Evolutionary conservation across 2,888 invertebrate species (phyloP), one percentile per base, ranked within the genome.

Genomic region (Troides oblongomaculatus): DNA sequence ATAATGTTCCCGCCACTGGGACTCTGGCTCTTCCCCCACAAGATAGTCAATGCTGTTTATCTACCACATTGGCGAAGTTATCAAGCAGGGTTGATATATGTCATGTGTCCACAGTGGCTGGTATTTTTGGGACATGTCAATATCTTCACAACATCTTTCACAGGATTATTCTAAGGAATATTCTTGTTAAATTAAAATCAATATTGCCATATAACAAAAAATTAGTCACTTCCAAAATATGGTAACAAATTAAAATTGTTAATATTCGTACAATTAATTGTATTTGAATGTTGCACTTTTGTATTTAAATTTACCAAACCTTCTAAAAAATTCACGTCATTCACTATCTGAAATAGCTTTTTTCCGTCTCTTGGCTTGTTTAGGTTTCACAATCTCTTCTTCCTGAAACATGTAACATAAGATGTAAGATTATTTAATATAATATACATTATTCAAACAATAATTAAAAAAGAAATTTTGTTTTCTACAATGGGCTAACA

Each of bases 331-430:
- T 84, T 86, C 91, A 89, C 92, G 95, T 97, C 96, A 98, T 95
- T 98, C 98, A 91, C 97, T 98, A 90, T 98, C 98, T 76, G 97
- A 97, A 85, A 97, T 95, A 71, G 97, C 95, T 93, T 97, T 97
- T 96, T 97, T 97, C 89, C 98, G 94, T 85, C 97, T 96, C 89
- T 98, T 98, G 73, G 97, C 96, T 90, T 97, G 97, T 89, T 97
- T 97, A 79, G 97, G 97, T 90, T 97, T 97, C 36, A 97, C 96
- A 83, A 97, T 96, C 92, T 97, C 97, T 90, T 98, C 98, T 85
- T 98, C 96, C 95, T 97, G 89, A 92, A 93, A 77, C 18, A 56
- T 4, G 18, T 21, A 21, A 21, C 21, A 53, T 53, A 53, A 6
- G 18, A 53, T 53, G 2, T 3, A n/a, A 18, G n/a, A 6, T 53